Conservation (phyloP, 2,113 vertebrate genomes). For the Muntiacus reevesi region DNA sequence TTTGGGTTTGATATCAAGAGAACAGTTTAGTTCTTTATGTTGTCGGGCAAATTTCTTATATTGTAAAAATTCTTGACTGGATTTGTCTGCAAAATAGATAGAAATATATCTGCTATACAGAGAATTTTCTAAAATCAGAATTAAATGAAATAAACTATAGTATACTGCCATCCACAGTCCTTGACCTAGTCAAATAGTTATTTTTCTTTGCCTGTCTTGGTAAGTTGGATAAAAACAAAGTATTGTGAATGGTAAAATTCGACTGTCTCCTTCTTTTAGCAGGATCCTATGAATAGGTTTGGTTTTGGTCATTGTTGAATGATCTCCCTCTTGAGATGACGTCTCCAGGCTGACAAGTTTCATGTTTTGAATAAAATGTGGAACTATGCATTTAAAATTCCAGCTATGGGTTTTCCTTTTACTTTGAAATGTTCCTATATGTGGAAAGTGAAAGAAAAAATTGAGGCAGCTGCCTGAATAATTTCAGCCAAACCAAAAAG, state of each 20-base stretch:
- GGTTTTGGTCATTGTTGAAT: not conserved
- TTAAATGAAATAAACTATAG: not conserved
- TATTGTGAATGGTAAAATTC: not conserved
- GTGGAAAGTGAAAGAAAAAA: not conserved
- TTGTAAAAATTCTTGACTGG: not conserved
- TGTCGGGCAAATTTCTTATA: not conserved
- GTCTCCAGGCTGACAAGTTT: not conserved
- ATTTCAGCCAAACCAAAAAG: not conserved
- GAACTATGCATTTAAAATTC: not conserved
- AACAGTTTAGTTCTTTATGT: not conserved
- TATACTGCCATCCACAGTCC: not conserved
- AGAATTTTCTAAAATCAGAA: not conserved
- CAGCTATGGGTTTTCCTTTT: not conserved
- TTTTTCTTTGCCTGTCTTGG: not conserved
- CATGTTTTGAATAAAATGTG: conserved; percentile 22
- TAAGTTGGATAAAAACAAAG: not conserved
- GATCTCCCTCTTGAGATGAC: not conserved
- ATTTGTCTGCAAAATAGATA: not conserved
- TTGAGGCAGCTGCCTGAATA: not conserved
- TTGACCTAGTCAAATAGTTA: not conserved
- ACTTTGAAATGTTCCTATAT: not conserved
- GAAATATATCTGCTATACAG: not conserved
- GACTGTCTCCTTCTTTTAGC: not conserved
- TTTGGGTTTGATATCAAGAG: not conserved
- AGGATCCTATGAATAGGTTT: not conserved